These are phyloP conservation scores for Silurus glanis DNA, from an alignment of 2,113 vertebrate genomes.

Conservation along the genomic window DNA sequence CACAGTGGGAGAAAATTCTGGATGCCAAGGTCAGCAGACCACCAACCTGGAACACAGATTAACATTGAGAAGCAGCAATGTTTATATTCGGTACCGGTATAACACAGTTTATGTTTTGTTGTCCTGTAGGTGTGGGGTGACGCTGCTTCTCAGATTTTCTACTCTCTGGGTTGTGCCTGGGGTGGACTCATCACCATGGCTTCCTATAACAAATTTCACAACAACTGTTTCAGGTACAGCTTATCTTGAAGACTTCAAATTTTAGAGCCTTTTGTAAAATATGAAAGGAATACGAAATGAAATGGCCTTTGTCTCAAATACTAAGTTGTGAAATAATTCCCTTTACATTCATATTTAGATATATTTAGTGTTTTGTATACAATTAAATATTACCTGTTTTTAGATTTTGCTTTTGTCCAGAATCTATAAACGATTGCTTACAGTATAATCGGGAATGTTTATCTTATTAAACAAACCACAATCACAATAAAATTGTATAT, in stretches of 20 bases:
- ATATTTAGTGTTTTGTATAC: background rate
- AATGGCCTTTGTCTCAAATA: no score
- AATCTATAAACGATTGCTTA: background rate
- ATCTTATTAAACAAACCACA: background rate
- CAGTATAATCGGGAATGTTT: background rate
- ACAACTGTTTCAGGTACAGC: slow-evolving; percentile 88
- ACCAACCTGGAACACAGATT: background rate
- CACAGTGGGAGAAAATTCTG: slow-evolving; percentile 96
- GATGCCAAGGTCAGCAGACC: slow-evolving; percentile 85
- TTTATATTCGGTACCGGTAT: background rate
- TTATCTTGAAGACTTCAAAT: background rate
- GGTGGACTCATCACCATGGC: slow-evolving; percentile 98
- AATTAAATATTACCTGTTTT: background rate
- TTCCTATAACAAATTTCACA: slow-evolving; percentile 99
- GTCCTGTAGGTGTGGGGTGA: slow-evolving; percentile 91
- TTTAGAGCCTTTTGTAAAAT: background rate
- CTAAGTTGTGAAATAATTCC: background rate
- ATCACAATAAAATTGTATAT: background rate
- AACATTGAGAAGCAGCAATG: background rate
- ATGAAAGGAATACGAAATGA: no score
- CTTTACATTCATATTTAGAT: background rate
- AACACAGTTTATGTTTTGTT: background rate
- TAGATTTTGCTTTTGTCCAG: background rate
- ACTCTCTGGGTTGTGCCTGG: slow-evolving; percentile 96
- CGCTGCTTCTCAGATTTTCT: slow-evolving; percentile 97